A percentile compares a stretch with the other conserved stretches of the same genome.
phyloP scores from a whole-genome alignment of 2,113 vertebrate genomes.

The Podiceps cristatus region DNA sequence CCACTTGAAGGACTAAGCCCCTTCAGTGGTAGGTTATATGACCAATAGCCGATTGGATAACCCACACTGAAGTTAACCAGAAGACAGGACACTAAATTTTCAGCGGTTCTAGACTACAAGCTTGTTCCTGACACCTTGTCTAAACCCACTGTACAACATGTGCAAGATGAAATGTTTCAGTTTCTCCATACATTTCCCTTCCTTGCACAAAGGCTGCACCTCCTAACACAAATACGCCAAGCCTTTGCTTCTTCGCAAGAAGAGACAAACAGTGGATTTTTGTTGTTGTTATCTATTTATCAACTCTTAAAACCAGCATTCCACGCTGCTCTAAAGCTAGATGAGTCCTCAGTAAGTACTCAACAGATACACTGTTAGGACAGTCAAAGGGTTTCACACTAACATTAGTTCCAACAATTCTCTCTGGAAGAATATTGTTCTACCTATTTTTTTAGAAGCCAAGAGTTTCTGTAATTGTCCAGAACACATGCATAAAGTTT shows the following conservation, averaged over 20 bases:
- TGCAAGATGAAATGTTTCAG: not conserved
- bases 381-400: not conserved
- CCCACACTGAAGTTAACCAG: not conserved
- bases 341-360: not conserved
- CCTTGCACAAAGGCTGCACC: not conserved
- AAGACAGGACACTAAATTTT: not conserved
- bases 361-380: not conserved
- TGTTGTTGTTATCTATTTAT: not conserved
- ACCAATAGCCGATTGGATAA: accelerated
- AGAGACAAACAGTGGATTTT: not conserved
- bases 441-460: too few relatives aligned
- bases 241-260: not conserved
- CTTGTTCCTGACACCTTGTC: not conserved
- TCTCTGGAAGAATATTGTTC: not conserved
- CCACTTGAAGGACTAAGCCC: not conserved
- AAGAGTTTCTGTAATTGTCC: not conserved
- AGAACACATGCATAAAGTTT: too few relatives aligned
- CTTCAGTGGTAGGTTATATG: not conserved
- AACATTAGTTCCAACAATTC: not conserved
- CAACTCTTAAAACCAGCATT: not conserved
- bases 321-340: not conserved
- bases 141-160: not conserved
- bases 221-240: not conserved
- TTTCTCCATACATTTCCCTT: not conserved
- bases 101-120: not conserved